Base-by-base conservation (phyloP, 2,888 invertebrate genomes). In the Dichetophora obliterata region DNA sequence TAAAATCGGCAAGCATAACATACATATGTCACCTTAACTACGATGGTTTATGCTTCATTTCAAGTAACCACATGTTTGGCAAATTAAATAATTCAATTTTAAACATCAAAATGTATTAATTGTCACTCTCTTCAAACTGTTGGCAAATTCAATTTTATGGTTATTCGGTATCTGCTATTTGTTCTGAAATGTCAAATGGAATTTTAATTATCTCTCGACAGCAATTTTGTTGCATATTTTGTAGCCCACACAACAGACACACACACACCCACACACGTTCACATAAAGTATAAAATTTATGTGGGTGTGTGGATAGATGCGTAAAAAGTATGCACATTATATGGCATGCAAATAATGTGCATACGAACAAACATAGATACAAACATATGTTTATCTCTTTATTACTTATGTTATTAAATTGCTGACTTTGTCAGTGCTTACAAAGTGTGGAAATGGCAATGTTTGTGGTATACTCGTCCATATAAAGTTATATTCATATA, bases 171-270 rank as follows among this genome's bases (percentile, higher is more conserved):
- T 34, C 27, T 71, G 70, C 19, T 19, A 37, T 31, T 59, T 68
- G 24, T 61, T 61, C 27, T 61, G 65, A 65, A 75, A 75, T 70
- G 68, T 69, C 70, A 61, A 75, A 70, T 61, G 69, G 59, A 70
- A 75, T 65, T 75, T 75, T 54, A 75, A 75, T 75, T 75, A 70
- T 54, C 14, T 24, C 70, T 34, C 24, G 37, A 69, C 75, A 59
- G 24, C 57, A 61, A 27, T 27, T 50, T 61, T 43, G 57, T 31
- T 75, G 61, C 48, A 59, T 48, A 69, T 59, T 57, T 61, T 72
- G 72, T 43, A 19, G 52, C 34, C 3, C 27, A 19, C 43, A 11
- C 43, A 43, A 43, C 43, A 43, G 11, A 43, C 2, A 43, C 11
- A 37, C 37, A 37, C 37, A n/a, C 19, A n/a, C 24, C 19, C 24